These are phyloP conservation scores for Tinea trinotella DNA, from an alignment of 2,888 invertebrate genomes.

Conservation along the genomic window DNA sequence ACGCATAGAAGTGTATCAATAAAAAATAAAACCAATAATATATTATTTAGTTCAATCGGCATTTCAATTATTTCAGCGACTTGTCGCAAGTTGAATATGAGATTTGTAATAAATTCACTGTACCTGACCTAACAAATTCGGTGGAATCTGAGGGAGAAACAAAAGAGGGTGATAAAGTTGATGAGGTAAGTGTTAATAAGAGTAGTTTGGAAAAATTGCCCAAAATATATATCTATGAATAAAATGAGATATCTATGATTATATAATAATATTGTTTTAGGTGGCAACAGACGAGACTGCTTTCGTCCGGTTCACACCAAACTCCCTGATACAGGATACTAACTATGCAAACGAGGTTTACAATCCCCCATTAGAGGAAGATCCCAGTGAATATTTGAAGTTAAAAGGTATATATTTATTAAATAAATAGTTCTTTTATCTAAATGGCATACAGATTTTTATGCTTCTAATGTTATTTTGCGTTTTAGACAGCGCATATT, in stretches of 20 bases:
- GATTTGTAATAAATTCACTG: slow-evolving; percentile 55
- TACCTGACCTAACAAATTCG: slow-evolving; percentile 46
- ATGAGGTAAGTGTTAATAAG: slow-evolving; percentile 3
- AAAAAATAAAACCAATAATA: no score
- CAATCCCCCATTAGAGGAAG: slow-evolving; percentile 77
- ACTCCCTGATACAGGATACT: slow-evolving; percentile 71
- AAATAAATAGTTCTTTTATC: no score
- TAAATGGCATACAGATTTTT: no score
- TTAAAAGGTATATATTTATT: slow-evolving; percentile 40
- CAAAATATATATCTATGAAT: background rate
- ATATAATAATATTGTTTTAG: slow-evolving; percentile 28
- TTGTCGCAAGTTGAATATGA: slow-evolving; percentile 49
- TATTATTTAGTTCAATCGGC: background rate
- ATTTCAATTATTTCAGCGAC: slow-evolving; percentile 34
- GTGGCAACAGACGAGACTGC: slow-evolving; percentile 81
- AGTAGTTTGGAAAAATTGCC: background rate
- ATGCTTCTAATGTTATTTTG: background rate
- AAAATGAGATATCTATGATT: no score
- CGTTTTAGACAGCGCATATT: slow-evolving; percentile 5
- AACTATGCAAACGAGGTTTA: slow-evolving; percentile 88
- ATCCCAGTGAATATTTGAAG: slow-evolving; percentile 39
- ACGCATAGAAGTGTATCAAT: no score
- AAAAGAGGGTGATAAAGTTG: slow-evolving; percentile 24
- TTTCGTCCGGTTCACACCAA: slow-evolving; percentile 84
- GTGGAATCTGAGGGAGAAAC: slow-evolving; percentile 32